Percentiles rank a stretch among this genome's conserved stretches.
Evolutionary conservation across 2,797 vertebrate species (phyloP).

Genomic region (Coilia nasus): DNA sequence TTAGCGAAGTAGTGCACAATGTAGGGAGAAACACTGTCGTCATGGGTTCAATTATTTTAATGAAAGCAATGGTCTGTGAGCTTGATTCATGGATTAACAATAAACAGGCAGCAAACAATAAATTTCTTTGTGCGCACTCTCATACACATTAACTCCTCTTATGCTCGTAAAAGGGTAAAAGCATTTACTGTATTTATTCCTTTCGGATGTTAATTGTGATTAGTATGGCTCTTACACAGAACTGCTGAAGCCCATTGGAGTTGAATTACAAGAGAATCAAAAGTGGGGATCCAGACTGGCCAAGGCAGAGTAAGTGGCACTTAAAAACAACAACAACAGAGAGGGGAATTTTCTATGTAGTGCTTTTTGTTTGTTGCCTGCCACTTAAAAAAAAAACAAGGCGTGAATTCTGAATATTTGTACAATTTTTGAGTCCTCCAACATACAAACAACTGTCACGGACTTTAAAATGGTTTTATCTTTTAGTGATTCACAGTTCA

Average conservation of each 20-base stretch:
- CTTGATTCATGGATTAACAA: slow-evolving; percentile 41
- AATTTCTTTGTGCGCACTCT: slow-evolving; percentile 36
- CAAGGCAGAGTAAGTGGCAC: slow-evolving; percentile 44
- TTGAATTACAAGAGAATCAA: slow-evolving; percentile 48
- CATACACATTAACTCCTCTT: slow-evolving; percentile 34
- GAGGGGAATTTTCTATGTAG: slow-evolving; percentile 52
- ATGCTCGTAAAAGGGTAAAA: slow-evolving; percentile 40
- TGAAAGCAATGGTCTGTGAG: slow-evolving; percentile 31
- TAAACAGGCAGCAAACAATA: slow-evolving; percentile 39
- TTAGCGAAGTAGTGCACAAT: slow-evolving; percentile 35
- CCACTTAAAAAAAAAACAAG: slow-evolving; percentile 46
- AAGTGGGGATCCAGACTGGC: slow-evolving; percentile 40
- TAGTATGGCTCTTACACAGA: slow-evolving; percentile 33
- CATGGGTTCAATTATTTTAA: slow-evolving; percentile 37
- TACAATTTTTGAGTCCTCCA: slow-evolving; percentile 58
- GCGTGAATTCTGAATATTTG: slow-evolving; percentile 62
- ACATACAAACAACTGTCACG: neutral
- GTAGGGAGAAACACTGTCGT: slow-evolving; percentile 23
- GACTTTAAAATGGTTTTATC: slow-evolving; percentile 1
- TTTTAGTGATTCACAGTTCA: slow-evolving; percentile 47
- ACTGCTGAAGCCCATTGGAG: slow-evolving; percentile 34
- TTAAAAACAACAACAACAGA: slow-evolving; percentile 48
- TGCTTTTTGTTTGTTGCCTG: neutral
- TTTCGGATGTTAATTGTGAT: slow-evolving; percentile 39
- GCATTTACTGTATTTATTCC: slow-evolving; percentile 39